Percentiles rank a stretch among this genome's conserved stretches.
Conservation (phyloP, 2,797 vertebrate genomes). For the Sebastes goodei region DNA sequence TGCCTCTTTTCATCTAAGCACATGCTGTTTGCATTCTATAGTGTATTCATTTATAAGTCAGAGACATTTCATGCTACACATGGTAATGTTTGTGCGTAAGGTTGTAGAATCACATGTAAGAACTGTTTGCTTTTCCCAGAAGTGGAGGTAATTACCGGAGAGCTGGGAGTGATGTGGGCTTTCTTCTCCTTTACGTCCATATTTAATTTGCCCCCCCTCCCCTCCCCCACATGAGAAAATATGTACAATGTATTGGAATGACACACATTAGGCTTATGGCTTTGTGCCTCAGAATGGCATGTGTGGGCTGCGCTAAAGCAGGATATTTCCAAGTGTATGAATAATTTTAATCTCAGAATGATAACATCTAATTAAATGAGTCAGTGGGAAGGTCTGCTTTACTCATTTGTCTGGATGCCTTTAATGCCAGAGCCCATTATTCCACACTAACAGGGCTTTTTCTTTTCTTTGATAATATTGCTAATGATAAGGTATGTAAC, state of each 20-base stretch:
- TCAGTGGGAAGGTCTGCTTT: constrained; percentile 60
- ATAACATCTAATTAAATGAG: constrained; percentile 75
- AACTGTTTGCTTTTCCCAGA: constrained; percentile 36
- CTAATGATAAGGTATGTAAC: constrained; percentile 32
- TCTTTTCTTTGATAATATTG: constrained; percentile 36
- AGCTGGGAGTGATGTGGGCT: constrained; percentile 22
- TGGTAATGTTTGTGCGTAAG: constrained; percentile 57
- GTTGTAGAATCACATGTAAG: constrained; percentile 23
- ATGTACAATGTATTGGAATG: constrained; percentile 45
- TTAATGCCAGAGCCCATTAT: constrained; percentile 49
- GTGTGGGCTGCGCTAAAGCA: constrained; percentile 51
- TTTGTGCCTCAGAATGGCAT: constrained; percentile 47
- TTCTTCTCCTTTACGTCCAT: constrained; percentile 18
- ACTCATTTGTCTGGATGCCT: constrained; percentile 56
- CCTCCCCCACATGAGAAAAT: constrained; percentile 24
- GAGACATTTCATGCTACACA: constrained; percentile 33
- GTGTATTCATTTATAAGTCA: constrained; percentile 56
- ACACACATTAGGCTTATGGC: constrained; percentile 47
- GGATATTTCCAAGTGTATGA: constrained; percentile 55
- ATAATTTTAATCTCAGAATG: constrained; percentile 59
- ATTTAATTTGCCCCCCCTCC: constrained; percentile 38
- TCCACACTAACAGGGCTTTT: constrained; percentile 40
- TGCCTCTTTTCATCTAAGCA: constrained; percentile 38
- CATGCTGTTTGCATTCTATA: constrained; percentile 43
- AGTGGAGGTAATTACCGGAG: constrained; percentile 47